Evolutionary conservation across 2,888 invertebrate species (phyloP).

Genomic region (Euzophera pinguis): DNA sequence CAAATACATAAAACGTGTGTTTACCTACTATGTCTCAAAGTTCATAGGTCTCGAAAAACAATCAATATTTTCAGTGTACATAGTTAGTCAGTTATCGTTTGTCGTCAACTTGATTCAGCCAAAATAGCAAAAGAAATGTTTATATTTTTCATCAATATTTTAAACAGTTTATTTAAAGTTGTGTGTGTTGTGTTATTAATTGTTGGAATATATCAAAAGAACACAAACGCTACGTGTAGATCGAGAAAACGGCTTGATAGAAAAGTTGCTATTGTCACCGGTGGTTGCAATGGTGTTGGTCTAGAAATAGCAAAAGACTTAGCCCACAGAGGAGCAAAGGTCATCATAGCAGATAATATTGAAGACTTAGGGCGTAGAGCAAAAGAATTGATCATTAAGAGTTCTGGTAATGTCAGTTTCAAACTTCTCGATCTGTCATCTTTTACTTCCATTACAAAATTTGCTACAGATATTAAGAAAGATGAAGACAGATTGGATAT

Average conservation of each 20-base stretch:
- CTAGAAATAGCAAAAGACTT: constrained; percentile 25
- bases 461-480: constrained; percentile 84
- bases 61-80: too few relatives aligned
- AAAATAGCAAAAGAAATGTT: not conserved
- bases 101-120: not conserved
- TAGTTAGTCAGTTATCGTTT: not conserved
- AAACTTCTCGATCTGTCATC: constrained; percentile 84
- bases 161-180: not conserved
- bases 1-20: too few relatives aligned
- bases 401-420: constrained; percentile 81
- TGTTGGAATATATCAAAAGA: constrained; percentile 17
- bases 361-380: constrained; percentile 21
- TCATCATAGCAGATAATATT: constrained; percentile 25
- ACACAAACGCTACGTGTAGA: constrained; percentile 20
- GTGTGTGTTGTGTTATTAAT: not conserved
- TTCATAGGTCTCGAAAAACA: too few relatives aligned
- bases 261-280: constrained; percentile 23
- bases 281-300: constrained; percentile 26
- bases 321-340: constrained; percentile 23
- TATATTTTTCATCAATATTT: not conserved
- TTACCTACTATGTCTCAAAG: too few relatives aligned
- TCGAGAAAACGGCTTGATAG: constrained; percentile 23
- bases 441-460: constrained; percentile 84
- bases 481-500: constrained; percentile 84
- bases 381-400: constrained; percentile 79